Evolutionary conservation across 2,888 invertebrate species (phyloP), one percentile per base, ranked within the genome.

Genomic region (Lampropteryx suffumata): DNA sequence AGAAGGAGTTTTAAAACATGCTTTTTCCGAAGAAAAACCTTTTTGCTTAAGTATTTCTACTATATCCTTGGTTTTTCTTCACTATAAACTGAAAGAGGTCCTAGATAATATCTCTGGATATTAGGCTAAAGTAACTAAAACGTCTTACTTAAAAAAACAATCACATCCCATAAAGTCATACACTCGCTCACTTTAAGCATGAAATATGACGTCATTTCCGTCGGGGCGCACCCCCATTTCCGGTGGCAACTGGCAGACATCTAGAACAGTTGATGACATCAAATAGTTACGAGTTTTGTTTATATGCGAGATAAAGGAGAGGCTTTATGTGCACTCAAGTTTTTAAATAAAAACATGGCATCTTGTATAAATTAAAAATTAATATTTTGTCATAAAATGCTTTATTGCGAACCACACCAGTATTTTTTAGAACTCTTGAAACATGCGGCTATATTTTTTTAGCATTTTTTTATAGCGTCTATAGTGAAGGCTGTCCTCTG

Each of bases 171-270:
- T 61, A 59, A 62, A 64, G 60, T 56, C 62, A 51, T 63, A 56
- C 61, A 59, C 52, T 50, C 45, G 39, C 47, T 61, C 50, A 62
- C 46, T 46, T 55, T 46, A 55, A 56, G 52, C 51, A 57, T 66
- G 60, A 72, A 65, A 64, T 67, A 66, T 66, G 54, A 63, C 64
- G 62, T 71, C 65, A 68, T 65, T 67, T 68, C 69, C 67, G 53
- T 37, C 47, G 48, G 48, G 37, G 49, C 59, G 52, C 57, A 56
- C 55, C 53, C 58, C 36, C 62, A 66, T 69, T 71, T 69, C 66
- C 66, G 58, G 46, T 55, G 59, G 61, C 58, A 61, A 62, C 59
- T 43, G 60, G 58, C 35, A 34, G 34, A 21, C 59, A 46, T 42
- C 53, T 55, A 42, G 47, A 50, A 57, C 52, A 28, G 55, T 47